phyloP scores from a whole-genome alignment of 37 sponge, comb jelly and placozoan genomes.

The Beroe ovata region DNA sequence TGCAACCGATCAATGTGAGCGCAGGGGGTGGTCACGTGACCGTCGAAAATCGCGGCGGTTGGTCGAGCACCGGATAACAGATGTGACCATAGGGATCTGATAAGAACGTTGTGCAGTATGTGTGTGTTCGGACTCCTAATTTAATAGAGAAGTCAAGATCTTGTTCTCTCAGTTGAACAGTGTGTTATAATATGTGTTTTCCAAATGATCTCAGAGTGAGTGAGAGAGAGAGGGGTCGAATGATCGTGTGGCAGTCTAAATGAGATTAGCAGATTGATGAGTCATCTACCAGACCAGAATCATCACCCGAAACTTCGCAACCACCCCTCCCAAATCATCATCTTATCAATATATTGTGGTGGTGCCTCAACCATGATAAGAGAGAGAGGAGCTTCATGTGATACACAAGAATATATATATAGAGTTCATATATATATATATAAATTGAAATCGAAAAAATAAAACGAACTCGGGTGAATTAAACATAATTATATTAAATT shows the following conservation, averaged over 20 bases:
- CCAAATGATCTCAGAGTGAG: not conserved
- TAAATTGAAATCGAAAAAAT: not conserved
- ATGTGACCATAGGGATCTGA: constrained; percentile 43
- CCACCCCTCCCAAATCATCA: not conserved
- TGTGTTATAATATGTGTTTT: not conserved
- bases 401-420: no score
- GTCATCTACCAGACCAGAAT: no score
- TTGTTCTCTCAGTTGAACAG: constrained; percentile 2
- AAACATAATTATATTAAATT: not conserved
- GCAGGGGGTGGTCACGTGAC: not conserved
- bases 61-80: constrained; percentile 14
- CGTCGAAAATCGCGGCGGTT: not conserved
- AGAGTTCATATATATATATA: not conserved
- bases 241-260: not conserved
- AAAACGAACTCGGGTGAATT: not conserved
- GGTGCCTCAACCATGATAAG: not conserved
- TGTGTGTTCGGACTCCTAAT: not conserved
- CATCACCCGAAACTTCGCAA: not conserved
- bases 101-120: no score
- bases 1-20: not conserved
- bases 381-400: no score
- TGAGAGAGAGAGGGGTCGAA: no score
- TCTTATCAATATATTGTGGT: not conserved
- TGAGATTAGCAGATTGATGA: not conserved
- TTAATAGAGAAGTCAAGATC: constrained; percentile 3